Base-by-base conservation (phyloP, 2,113 vertebrate species). In the Osmerus mordax region DNA sequence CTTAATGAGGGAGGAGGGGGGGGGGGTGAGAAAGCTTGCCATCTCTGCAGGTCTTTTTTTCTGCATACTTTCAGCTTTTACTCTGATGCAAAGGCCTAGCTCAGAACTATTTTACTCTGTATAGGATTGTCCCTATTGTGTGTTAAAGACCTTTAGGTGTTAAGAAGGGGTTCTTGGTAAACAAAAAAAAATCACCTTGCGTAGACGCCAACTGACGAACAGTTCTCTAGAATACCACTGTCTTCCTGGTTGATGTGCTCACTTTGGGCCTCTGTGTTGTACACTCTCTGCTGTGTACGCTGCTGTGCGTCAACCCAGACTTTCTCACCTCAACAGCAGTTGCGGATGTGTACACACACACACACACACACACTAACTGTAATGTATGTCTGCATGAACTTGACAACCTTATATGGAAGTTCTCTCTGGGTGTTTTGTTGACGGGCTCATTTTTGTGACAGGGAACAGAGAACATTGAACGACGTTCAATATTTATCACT, bases 371-470 rank as follows among this genome's bases (percentile, higher is more conserved):
- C 66, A 86, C 21, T 51, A 32, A 62, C n/a, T 59, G 19, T 59
- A 21, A 36, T 21, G 25, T 18, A 12, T 1, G 54, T 47, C 62
- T 3, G 71, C 70, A 4, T 29, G 32, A 18, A 18, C 23, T 11
- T 11, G 47, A 21, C 71, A 72, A 58, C 86, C 82, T 84, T 89
- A 85, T 79, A 85, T 79, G 89, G 88, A 82, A 73, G 78, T 73
- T 53, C 21, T 74, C 14, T 0, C 55, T 15, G 25, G 81, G 86
- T 60, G 83, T 80, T 86, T 74, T 61, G 61, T 9, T 1, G 70
- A 56, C 36, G 13, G 12, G 63, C 66, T 70, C 32, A 11, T 0
- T 52, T 23, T 11, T 29, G 23, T 56, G 28, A 56, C 65, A n/a
- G 36, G 7, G 36, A 41, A 41, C 36, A 2, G 41, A 47, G 41